Base-by-base conservation (phyloP, 2,888 invertebrate genomes). In the Ditylenchus weischeri region DNA sequence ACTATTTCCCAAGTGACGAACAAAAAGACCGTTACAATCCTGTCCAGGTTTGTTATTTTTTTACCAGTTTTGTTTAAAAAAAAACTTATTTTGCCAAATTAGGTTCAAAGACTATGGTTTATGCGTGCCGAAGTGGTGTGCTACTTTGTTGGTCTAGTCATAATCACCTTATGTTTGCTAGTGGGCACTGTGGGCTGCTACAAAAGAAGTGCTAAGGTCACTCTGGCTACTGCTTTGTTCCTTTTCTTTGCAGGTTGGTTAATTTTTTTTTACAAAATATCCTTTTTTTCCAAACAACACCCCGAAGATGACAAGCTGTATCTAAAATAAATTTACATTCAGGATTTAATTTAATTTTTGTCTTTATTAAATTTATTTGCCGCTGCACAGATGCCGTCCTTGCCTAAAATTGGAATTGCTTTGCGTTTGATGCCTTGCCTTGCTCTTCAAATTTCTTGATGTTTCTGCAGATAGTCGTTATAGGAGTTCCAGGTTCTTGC, bases 121-220 rank as follows among this genome's bases (percentile, higher is more conserved):
- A 91, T 92, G 75, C 88, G 95, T 76, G 91, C 93, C 67, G 91
- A 91, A 86, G 90, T 94, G 83, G 92, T 92, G 49, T 88, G 94
- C 77, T 93, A 93, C 87, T 91, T 93, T 82, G 89, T 93, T 66
- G 91, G 91, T 62, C 91, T 96, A 86, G 88, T 92, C 78, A 89
- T 92, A 57, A 89, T 93, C 76, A 91, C 93, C 85, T 89, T 92
- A 78, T 91, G 93, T 29, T 94, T 94, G 86, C 91, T 93, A 88
- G 92, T 93, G 65, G 95, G 95, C 69, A 89, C 94, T 18, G 90
- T 93, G 47, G 94, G 95, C 77, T 96, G 95, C 85, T 96, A 94
- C 92, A 90, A 91, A 85, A 88, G 94, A 78, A 92, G 92, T 62
- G 91, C 93, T 11, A 91, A 91, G 75, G 91, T 93, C 84, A 91